These are phyloP conservation scores for Acronicta aceris DNA, from an alignment of 2,888 invertebrate species.

Conservation along the genomic window DNA sequence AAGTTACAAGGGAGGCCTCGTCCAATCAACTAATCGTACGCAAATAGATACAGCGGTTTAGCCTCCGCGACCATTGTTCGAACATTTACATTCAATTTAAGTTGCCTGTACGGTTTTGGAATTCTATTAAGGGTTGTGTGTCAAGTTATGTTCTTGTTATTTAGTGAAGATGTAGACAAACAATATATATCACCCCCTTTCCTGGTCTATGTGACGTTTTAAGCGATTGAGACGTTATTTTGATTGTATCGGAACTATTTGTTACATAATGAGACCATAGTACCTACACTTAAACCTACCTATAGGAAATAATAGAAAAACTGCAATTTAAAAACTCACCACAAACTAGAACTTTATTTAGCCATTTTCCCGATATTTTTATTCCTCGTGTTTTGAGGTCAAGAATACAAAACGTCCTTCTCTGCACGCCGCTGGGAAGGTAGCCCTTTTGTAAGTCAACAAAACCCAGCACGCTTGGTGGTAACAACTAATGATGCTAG, in stretches of 20 bases:
- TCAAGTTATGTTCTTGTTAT: conserved; percentile 18
- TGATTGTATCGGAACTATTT: neutral
- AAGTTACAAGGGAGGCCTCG: conserved; percentile 36
- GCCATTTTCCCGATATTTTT: no score
- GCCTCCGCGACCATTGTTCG: conserved; percentile 43
- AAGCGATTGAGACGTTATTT: neutral
- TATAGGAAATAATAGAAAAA: no score
- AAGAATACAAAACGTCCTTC: no score
- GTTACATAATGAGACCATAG: no score
- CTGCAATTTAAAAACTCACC: no score
- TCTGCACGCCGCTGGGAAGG: no score
- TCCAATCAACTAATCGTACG: conserved; percentile 54
- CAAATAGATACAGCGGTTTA: conserved; percentile 53
- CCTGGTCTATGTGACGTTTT: neutral
- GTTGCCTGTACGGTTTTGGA: conserved; percentile 33
- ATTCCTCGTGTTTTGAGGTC: no score
- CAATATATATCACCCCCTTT: neutral
- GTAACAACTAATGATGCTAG: no score
- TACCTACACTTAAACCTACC: no score
- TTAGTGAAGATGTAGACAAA: neutral
- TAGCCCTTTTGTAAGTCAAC: no score
- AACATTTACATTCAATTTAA: conserved; percentile 50
- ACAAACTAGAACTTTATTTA: no score
- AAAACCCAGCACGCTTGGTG: no score
- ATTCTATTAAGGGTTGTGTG: conserved; percentile 18